phyloP scores from a whole-genome alignment of 1,140 invertebrate genomes.

The Agrypnia vestita region DNA sequence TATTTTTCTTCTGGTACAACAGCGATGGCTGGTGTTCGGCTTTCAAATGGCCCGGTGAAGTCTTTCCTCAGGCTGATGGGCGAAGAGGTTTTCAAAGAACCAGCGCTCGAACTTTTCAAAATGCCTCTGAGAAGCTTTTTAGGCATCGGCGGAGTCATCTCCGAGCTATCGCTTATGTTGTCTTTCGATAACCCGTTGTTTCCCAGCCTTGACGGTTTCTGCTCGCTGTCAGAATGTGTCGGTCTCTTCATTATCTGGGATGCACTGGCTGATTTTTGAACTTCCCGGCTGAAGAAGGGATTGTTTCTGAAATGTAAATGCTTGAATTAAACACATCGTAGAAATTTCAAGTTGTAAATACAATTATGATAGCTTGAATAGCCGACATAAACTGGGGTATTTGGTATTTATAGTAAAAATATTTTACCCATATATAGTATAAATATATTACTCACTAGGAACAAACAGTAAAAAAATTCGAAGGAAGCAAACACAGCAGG shows the following conservation, averaged over 20 bases:
- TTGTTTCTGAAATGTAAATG: slow-evolving; percentile 66
- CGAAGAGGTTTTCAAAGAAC: slow-evolving; percentile 62
- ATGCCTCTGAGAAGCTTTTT: slow-evolving; percentile 66
- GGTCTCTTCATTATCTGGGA: slow-evolving; percentile 64
- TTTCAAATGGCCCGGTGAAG: neutral
- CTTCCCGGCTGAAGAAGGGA: slow-evolving; percentile 71
- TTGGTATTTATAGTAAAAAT: no score
- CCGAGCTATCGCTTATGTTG: slow-evolving; percentile 60
- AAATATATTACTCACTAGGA: no score
- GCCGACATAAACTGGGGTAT: no score
- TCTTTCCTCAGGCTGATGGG: slow-evolving; percentile 51
- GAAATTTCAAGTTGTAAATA: slow-evolving; percentile 7
- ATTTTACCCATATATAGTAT: no score
- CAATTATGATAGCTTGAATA: no score
- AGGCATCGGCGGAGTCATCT: slow-evolving; percentile 68
- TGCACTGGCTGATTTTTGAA: slow-evolving; percentile 76
- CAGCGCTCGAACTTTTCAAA: slow-evolving; percentile 66
- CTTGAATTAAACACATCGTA: neutral
- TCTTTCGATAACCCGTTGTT: slow-evolving; percentile 63
- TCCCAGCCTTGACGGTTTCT: slow-evolving; percentile 8
- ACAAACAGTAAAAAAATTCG: no score
- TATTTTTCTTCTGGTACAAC: neutral
- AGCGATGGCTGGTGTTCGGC: neutral
- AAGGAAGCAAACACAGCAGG: no score
- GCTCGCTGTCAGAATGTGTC: slow-evolving; percentile 18